Base-by-base conservation (phyloP, 2,113 vertebrate genomes). In the Xenopus borealis region DNA sequence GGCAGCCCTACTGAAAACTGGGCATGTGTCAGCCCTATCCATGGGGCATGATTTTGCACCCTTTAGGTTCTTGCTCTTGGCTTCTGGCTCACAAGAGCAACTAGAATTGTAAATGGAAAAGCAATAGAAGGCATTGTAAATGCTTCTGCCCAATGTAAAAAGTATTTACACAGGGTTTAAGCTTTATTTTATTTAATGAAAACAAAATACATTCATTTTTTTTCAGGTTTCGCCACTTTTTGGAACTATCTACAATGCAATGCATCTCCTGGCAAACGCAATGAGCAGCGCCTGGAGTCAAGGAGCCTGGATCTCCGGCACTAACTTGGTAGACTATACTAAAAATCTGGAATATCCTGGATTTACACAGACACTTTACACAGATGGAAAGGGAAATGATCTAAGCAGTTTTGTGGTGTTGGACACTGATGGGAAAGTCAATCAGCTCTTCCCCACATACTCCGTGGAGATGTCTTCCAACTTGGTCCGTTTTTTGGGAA, bases 201-300 rank as follows among this genome's bases (percentile, higher is more conserved):
- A 9, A 7, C 33, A 40, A n/a, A n/a, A 57, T 71, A 71, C 0
- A 75, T 10, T 3, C 71, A 10, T 0, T 63, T 1, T 83, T n/a
- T 86, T 77, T 62, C 78, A 98, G 96, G 92, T 95, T 50, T 93
- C 92, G 61, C 95, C 93, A 0, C 88, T 96, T 12, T 98, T 96
- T 86, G 96, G 96, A 61, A 97, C 95, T 50, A 94, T 98, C 84
- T 98, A 95, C 67, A 94, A 96, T 67, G 86, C 93, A 14, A 74
- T 96, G 69, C 93, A 96, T 79, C 87, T 97, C 65, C 44, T 96
- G 83, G 93, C 92, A 19, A 89, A 91, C 45, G 88, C 93, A 67
- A 86, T 97, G 71, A 84, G 92, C 83, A 89, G 62, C 10, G 83
- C 89, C 47, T 82, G 79, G 64, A 91, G 64, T 79, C 85, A 80